These are phyloP conservation scores for Yasuhikotakia modesta DNA, from an alignment of 2,797 vertebrate genomes.

Conservation along the genomic window DNA sequence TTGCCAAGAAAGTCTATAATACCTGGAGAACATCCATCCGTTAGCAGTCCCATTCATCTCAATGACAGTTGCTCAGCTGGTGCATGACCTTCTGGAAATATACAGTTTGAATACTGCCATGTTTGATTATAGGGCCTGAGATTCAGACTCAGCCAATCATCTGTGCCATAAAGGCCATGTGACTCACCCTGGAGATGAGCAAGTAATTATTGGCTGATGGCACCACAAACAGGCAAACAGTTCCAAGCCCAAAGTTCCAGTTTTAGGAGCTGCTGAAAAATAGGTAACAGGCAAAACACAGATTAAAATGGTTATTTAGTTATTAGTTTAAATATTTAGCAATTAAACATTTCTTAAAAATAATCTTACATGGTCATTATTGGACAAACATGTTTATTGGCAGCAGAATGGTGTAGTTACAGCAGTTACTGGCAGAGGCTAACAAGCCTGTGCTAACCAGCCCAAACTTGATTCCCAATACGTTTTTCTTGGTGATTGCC, in stretches of 20 bases:
- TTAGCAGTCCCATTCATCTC: neutral
- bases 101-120: neutral
- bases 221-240: neutral
- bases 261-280: no score
- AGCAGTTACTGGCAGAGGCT: neutral
- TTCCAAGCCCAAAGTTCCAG: neutral
- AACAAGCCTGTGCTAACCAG: neutral
- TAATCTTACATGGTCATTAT: no score
- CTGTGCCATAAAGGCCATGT: neutral
- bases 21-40: neutral
- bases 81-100: neutral
- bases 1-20: neutral
- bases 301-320: no score
- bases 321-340: no score
- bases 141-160: neutral
- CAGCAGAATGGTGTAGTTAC: neutral
- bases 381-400: no score
- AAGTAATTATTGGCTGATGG: neutral
- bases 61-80: conserved; percentile 1
- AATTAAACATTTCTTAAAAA: no score
- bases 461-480: neutral
- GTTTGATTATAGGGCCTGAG: neutral
- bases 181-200: neutral
- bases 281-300: no score
- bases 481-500: neutral